Evolutionary conservation across 2,888 invertebrate genomes (phyloP), one percentile per base, ranked within the genome.

Genomic region (Smittia aterrima): DNA sequence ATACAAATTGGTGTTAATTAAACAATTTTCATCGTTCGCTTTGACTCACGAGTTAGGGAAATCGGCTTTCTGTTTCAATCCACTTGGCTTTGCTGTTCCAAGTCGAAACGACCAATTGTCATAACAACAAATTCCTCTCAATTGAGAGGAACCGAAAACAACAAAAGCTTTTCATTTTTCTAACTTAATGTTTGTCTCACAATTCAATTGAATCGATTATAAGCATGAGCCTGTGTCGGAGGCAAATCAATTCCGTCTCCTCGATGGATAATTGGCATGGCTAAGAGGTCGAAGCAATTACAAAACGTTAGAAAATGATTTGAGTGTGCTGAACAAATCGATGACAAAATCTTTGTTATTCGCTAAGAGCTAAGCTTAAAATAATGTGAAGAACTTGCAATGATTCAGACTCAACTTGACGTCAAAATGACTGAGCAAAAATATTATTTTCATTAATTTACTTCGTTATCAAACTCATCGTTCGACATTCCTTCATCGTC

Each of bases 131-230:
- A 58, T 22, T 58, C 13, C 4, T 6, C 58, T 58, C 58, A 58
- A 58, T 58, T 58, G 7, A 22, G 4, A 58, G 13, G 11, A 47
- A 11, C n/a, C 7, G 7, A 47, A 47, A 11, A 47, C 47, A 47
- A 11, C 16, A 38, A 11, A 38, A 11, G 11, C 6, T 11, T 38
- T 11, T 11, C n/a, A 47, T 16, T 58, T 58, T 2, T 58, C 20
- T 58, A n/a, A 13, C 22, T 20, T 4, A 22, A 58, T n/a, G 20
- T 2, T 40, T 68, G 68, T 47, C 47, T 47, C 68, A 47, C 25
- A 68, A 41, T 68, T 68, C 68, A 47, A 68, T 68, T 67, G 67
- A 41, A 18, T 41, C 20, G 20, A 68, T 18, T 9, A 66, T 18
- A 16, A 38, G 6, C 40, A 66, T 66, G 1, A 66, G 27, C 38